phyloP scores from a whole-genome alignment of 2,797 vertebrate species.

The Epinephelus malabaricus region DNA sequence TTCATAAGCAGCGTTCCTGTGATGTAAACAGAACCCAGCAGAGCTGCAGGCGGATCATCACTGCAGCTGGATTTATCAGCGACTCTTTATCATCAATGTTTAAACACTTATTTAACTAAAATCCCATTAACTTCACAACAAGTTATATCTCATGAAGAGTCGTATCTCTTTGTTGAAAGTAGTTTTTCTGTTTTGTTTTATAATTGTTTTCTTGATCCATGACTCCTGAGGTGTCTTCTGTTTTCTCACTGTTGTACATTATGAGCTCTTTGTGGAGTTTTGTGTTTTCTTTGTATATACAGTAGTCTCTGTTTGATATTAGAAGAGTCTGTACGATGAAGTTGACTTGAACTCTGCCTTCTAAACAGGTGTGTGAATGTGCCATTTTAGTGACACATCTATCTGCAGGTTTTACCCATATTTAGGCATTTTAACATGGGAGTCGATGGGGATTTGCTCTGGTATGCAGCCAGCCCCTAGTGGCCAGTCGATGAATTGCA shows the following conservation, averaged over 20 bases:
- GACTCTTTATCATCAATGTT: background rate
- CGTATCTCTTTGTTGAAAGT: background rate
- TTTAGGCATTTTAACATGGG: too few relatives aligned
- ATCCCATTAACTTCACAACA: background rate
- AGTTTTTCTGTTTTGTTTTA: background rate
- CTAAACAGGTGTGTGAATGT: background rate
- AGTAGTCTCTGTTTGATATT: background rate
- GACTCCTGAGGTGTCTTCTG: background rate
- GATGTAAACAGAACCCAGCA: background rate
- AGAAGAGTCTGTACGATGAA: background rate
- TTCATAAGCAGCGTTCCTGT: background rate
- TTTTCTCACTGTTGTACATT: background rate
- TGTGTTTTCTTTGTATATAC: background rate
- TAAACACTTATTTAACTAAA: background rate
- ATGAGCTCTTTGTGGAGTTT: background rate
- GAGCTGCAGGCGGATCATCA: background rate
- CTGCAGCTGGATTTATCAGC: background rate
- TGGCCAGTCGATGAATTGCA: too few relatives aligned
- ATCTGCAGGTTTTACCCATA: too few relatives aligned
- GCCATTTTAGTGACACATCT: background rate
- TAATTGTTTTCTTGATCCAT: background rate
- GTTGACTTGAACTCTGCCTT: background rate
- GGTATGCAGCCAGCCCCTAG: too few relatives aligned
- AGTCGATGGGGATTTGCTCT: too few relatives aligned
- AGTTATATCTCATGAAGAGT: background rate